Evolutionary conservation across 2,797 vertebrate genomes (phyloP), one percentile per base, ranked within the genome.

Genomic region (Coracias cyanogaster): DNA sequence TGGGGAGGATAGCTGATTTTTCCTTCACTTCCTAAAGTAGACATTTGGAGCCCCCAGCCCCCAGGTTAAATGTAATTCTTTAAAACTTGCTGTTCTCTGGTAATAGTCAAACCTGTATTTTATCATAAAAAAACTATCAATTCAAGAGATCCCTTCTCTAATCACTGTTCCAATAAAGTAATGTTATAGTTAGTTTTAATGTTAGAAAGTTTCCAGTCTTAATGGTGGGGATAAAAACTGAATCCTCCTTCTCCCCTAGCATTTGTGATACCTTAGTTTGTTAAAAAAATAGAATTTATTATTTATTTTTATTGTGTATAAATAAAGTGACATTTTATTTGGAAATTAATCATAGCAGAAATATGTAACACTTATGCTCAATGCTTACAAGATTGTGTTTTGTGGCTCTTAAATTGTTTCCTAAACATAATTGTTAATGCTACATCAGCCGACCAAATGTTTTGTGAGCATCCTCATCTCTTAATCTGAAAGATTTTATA

Each of bases 361-460:
- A 94, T 80, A 94, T 74, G 69, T 46, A 95, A 83, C 37, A 64
- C 35, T 90, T 90, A 64, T 65, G 89, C 66, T 82, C 69, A 66
- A 67, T 85, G 76, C 52, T 96, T 94, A 76, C 73, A 90, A 79
- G 71, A 87, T 89, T 93, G 67, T 86, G 35, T 69, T 94, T 96
- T 71, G 43, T 92, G 87, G 57, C 45, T 73, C 67, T 70, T 90
- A 96, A 89, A 92, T 49, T 92, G 17, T 84, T 97, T 96, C 49
- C 39, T 90, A 83, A 90, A 71, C 52, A 60, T 65, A 70, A 95
- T 74, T 94, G 52, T 88, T 91, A 96, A 89, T 92, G 28, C n/a
- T 91, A 82, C 33, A 94, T 86, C 93, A 96, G 90, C n/a, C 1
- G 0, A 86, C 71, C 79, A 96, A 96, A 97, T 94, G 86, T 94